Base-by-base conservation (phyloP, 2,797 vertebrate species). In the Aselliscus stoliczkanus region DNA sequence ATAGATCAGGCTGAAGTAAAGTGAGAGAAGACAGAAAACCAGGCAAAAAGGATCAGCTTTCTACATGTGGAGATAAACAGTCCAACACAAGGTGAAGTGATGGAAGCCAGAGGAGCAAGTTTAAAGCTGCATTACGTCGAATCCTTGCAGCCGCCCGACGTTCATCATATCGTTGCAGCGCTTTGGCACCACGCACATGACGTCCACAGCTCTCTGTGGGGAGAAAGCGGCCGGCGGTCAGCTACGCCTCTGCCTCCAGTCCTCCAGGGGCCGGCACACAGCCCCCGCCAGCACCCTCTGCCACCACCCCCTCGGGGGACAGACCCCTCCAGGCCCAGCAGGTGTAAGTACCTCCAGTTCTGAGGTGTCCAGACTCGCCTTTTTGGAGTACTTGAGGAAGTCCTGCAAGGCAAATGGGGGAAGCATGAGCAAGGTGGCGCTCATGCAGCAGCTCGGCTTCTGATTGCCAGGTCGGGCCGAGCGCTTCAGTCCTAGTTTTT, bases 81-180 rank as follows among this genome's bases (percentile, higher is more conserved):
- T 27, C 73, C 23, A 1, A n/a, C 87, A 11, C 7, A 18, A 25
- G 60, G 47, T 37, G 34, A 4, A 50, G 91, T 0, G 29, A 54
- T 0, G 31, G 62, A 15, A 56, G 70, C 62, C 72, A 7, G 75
- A 80, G 92, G 13, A 10, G 56, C 21, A n/a, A 44, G 37, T n/a
- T 31, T 34, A n/a, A 54, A 67, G 92, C 17, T 58, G 27, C 62
- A 98, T 99, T 99, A 99, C 99, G 94, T 99, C 99, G 97, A 99
- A 99, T 98, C 99, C 99, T 98, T 99, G 99, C 88, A 99, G 99
- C 73, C 99, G 98, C 56, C 99, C 99, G 21, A 99, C 99, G 97
- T 99, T 99, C 99, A 99, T 99, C 99, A 99, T 99, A 98, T 99
- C 99, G 70, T 99, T 99, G 98, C 99, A 99, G 93, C 99, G 99